phyloP scores from a whole-genome alignment of 2,113 vertebrate species.

The Menura novaehollandiae region DNA sequence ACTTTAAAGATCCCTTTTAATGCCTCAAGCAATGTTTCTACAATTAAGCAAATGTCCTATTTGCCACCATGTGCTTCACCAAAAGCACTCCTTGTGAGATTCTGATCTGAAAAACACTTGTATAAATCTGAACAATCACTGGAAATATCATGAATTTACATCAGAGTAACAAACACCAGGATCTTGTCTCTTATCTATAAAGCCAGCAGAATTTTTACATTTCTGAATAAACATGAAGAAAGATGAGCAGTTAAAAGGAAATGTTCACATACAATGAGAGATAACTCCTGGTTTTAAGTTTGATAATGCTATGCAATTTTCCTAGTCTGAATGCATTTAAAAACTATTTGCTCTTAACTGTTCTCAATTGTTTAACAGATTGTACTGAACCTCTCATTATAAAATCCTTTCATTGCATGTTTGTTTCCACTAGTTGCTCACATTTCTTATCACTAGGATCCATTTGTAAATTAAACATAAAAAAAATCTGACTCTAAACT shows the following conservation, averaged over 20 bases:
- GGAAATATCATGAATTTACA: slow-evolving; percentile 19
- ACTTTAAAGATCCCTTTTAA: slow-evolving; percentile 21
- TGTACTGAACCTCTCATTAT: slow-evolving; percentile 86
- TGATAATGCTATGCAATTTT: slow-evolving; percentile 62
- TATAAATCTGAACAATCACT: neutral
- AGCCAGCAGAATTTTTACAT: slow-evolving; percentile 52
- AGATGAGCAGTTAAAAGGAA: slow-evolving; percentile 46
- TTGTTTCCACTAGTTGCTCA: slow-evolving; percentile 84
- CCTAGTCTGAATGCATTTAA: slow-evolving; percentile 67
- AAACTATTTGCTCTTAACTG: slow-evolving; percentile 74
- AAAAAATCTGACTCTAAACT: slow-evolving; percentile 86
- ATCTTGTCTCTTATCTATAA: slow-evolving; percentile 41
- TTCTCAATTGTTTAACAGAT: slow-evolving; percentile 97
- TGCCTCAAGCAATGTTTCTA: slow-evolving; percentile 14
- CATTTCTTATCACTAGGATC: slow-evolving; percentile 96
- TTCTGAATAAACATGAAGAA: slow-evolving; percentile 63
- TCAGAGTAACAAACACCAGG: neutral
- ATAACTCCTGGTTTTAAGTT: slow-evolving; percentile 59
- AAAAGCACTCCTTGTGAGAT: neutral
- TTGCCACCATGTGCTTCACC: neutral
- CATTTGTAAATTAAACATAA: slow-evolving; percentile 99
- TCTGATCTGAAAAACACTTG: neutral
- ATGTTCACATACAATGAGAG: slow-evolving; percentile 52
- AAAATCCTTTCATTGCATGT: slow-evolving; percentile 87
- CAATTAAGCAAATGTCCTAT: slow-evolving; percentile 36